Base-by-base conservation (phyloP, 2,113 vertebrate species). In the Pleuronectes platessa region DNA sequence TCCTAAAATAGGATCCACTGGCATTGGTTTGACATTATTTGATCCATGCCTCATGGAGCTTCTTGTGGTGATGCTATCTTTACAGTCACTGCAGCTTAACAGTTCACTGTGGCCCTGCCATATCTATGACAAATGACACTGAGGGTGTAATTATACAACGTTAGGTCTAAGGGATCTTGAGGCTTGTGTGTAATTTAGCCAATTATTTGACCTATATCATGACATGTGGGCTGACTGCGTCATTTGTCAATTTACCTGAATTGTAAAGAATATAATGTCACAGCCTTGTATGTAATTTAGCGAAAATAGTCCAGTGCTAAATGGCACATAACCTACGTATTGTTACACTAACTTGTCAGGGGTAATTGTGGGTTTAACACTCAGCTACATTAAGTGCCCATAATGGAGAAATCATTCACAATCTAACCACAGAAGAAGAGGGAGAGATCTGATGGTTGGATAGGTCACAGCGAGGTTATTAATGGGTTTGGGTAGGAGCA, bases 331-430 rank as follows among this genome's bases (percentile, higher is more conserved):
- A 56, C 72, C 51, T 78, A 10, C 49, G 65, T 61, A 56, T 59
- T 58, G 64, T 86, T 66, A 78, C 56, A 62, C 71, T 68, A 65
- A 64, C 13, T 56, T 84, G 64, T 84, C 79, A 81, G 24, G 21
- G 76, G 24, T 69, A 67, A 83, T 17, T 18, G 59, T 13, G 55
- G 73, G 70, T 27, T 77, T 76, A 56, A 66, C 58, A 73, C 62
- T 66, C 69, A 31, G 31, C 31, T 31, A 31, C 74, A 78, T 74
- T 78, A 79, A 54, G 67, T 45, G 61, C 51, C 70, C 27, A 55
- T 76, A 83, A 82, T 86, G 62, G 75, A 69, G 75, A 78, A 66
- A 79, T 80, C 74, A 69, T 84, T 85, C 45, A 76, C 87, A 78
- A 85, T 78, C 83, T 74, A 75, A 78, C 58, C 76, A 72, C 56